Percentiles rank a stretch among this genome's conserved stretches.
These are phyloP conservation scores for Drosophila ananassae DNA, from an alignment of 1,140 invertebrate species.

Conservation along the genomic window DNA sequence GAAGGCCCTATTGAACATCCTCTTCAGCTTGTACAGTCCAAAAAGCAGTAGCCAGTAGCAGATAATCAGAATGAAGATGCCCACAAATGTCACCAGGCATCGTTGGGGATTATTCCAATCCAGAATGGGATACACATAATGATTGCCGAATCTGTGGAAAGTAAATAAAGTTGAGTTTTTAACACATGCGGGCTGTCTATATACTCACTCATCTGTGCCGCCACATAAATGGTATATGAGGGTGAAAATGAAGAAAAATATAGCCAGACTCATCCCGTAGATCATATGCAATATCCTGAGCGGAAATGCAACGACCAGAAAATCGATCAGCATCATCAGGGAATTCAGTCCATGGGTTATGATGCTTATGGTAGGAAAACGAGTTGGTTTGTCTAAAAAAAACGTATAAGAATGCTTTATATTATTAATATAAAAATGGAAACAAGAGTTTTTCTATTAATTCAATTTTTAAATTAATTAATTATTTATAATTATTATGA, in stretches of 20 bases:
- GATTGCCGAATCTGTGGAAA: slow-evolving; percentile 85
- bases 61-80: slow-evolving; percentile 85
- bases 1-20: slow-evolving; percentile 70
- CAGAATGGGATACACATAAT: slow-evolving; percentile 88
- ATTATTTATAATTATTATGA: not conserved
- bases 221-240: slow-evolving; percentile 89
- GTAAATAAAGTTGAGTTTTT: slow-evolving; percentile 2
- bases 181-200: slow-evolving; percentile 1
- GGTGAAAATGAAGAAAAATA: slow-evolving; percentile 88
- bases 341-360: slow-evolving; percentile 90
- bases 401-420: too few species aligned
- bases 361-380: slow-evolving; percentile 86
- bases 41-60: slow-evolving; percentile 68
- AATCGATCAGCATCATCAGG: slow-evolving; percentile 89
- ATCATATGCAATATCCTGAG: slow-evolving; percentile 88
- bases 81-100: slow-evolving; percentile 85
- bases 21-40: slow-evolving; percentile 61
- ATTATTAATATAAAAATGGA: too few species aligned
- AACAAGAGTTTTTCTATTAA: too few species aligned
- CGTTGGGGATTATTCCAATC: slow-evolving; percentile 87
- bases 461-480: too few species aligned
- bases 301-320: slow-evolving; percentile 89
- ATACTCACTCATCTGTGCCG: slow-evolving; percentile 87
- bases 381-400: slow-evolving; percentile 65
- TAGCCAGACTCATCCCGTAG: slow-evolving; percentile 87